phyloP scores from a whole-genome alignment of 2,888 invertebrate genomes.

The Clanis bilineata region DNA sequence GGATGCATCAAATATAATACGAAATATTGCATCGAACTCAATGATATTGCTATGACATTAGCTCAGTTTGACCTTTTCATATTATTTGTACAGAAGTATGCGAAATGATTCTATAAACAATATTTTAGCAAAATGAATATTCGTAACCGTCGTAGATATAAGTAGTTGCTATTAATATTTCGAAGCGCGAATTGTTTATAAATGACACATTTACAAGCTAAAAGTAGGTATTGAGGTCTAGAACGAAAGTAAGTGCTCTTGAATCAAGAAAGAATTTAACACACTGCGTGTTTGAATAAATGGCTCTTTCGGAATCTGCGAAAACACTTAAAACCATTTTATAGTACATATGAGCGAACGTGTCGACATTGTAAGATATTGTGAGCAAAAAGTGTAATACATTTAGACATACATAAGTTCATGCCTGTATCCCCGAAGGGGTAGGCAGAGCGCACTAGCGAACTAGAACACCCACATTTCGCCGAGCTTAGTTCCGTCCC shows the following conservation, averaged over 20 bases:
- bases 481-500: too few species aligned
- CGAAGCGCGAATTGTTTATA: not conserved
- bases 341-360: not conserved
- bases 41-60: not conserved
- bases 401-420: too few species aligned
- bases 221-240: not conserved
- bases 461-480: too few species aligned
- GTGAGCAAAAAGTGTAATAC: constrained; percentile 4
- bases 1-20: too few species aligned
- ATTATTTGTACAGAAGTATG: not conserved
- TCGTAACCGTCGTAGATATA: not conserved
- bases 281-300: constrained; percentile 6
- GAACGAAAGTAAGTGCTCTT: constrained; percentile 5
- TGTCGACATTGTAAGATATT: not conserved
- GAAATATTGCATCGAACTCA: not conserved
- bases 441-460: too few species aligned
- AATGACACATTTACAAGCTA: not conserved
- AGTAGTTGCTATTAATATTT: not conserved
- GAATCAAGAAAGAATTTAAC: constrained; percentile 5
- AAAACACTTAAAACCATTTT: not conserved
- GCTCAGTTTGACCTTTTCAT: not conserved
- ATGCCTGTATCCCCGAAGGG: too few species aligned
- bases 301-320: not conserved
- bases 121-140: not conserved
- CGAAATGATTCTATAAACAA: not conserved